Base-by-base conservation (phyloP, 1,140 invertebrate genomes). In the Aphaenogaster ashmeadi region DNA sequence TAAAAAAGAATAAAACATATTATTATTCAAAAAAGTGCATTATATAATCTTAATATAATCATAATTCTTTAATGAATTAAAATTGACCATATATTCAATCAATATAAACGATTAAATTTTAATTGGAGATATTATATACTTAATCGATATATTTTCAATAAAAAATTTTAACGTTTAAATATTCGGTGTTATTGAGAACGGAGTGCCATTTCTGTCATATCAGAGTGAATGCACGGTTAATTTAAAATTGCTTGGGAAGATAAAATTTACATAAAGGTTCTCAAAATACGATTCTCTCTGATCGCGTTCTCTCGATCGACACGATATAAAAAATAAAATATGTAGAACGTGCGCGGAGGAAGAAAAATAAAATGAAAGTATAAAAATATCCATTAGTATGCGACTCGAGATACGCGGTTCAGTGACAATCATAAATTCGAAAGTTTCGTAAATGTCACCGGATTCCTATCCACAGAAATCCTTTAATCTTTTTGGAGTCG, bases 241-340 rank as follows among this genome's bases (percentile, higher is more conserved):
- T 56, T 81, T 56, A 33, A 54, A 71, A 71, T 71, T 44, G 15
- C 50, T 21, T 7, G 50, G 21, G 13, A 13, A 60, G 27, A 74
- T 74, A 47, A 84, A 74, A 74, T 84, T 83, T 36, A 54, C n/a
- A 81, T 7, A 44, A 74, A 84, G 27, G 33, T 74, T 74, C 27
- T 50, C 54, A 58, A 74, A 13, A 27, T 60, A 27, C 33, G 21
- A 6, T 52, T 15, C 47, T 47, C 67, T 74, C 41, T 62, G 54
- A 47, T 81, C 38, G 7, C 21, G 15, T 83, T 67, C n/a, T 15
- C 15, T 69, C 67, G 15, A 58, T 72, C 52, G 41, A 33, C 11
- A 47, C 11, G 27, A 74, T 62, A 44, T 72, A 84, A 84, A 74
- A 27, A 74, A 36, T 36, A 21, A 8, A 84, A 84, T 60, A 44